Evolutionary conservation across 1,140 invertebrate species (phyloP).

Genomic region (Achroia grisella): DNA sequence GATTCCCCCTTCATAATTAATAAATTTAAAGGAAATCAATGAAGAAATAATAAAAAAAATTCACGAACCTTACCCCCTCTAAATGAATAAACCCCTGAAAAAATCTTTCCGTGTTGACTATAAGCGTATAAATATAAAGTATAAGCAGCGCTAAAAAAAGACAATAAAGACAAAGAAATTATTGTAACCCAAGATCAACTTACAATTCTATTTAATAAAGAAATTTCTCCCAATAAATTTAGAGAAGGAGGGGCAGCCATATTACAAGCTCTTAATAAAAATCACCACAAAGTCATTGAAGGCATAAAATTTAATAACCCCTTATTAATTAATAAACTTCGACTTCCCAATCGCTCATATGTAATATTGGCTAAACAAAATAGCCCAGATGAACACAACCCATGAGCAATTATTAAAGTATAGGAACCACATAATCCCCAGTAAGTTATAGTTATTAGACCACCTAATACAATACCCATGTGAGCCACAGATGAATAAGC

Average conservation of each 20-base stretch:
- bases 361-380: constrained; percentile 80
- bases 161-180: constrained; percentile 68
- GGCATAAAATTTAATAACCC: constrained; percentile 65
- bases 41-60: constrained; percentile 75
- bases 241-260: constrained; percentile 62
- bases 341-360: constrained; percentile 74
- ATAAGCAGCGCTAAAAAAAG: constrained; percentile 66
- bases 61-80: constrained; percentile 59
- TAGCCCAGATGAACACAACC: constrained; percentile 78
- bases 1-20: constrained; percentile 73
- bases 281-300: constrained; percentile 75
- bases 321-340: constrained; percentile 66
- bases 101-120: constrained; percentile 73
- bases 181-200: constrained; percentile 60
- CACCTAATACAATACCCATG: constrained; percentile 73
- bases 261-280: constrained; percentile 74
- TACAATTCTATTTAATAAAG: constrained; percentile 74
- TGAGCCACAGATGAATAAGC: constrained; percentile 79
- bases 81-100: constrained; percentile 56
- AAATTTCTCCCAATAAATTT: constrained; percentile 74
- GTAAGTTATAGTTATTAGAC: constrained; percentile 60
- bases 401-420: constrained; percentile 79
- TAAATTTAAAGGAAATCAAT: constrained; percentile 76
- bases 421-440: constrained; percentile 68
- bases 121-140: constrained; percentile 73